Percentiles rank a stretch among this genome's conserved stretches.
Conservation (phyloP, 2,113 vertebrate species). For the Sebastes schlegelii region DNA sequence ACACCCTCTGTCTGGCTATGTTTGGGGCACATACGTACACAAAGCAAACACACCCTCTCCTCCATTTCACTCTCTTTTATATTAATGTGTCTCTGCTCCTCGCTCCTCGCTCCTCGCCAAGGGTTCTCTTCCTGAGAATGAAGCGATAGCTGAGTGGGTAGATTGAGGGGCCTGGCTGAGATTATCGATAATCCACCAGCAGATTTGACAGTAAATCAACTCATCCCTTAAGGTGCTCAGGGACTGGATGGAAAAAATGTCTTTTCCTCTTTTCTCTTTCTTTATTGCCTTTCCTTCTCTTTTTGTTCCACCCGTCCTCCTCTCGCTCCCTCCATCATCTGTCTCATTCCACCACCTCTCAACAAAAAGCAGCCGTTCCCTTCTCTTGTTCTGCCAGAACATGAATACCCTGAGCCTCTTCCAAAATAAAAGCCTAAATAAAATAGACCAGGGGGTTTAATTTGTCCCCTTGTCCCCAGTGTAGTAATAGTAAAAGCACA, state of each 20-base stretch:
- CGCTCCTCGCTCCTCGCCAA: background rate
- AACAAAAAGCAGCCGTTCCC: background rate
- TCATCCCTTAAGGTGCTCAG: slow-evolving; percentile 66
- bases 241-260: slow-evolving; percentile 65
- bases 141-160: slow-evolving; percentile 22
- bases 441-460: background rate
- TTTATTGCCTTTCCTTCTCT: slow-evolving; percentile 26
- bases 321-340: background rate
- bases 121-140: slow-evolving; percentile 41
- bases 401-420: slow-evolving; percentile 35
- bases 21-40: slow-evolving; percentile 42
- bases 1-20: slow-evolving; percentile 49
- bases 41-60: slow-evolving; percentile 59
- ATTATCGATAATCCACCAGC: slow-evolving; percentile 79
- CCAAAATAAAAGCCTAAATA: slow-evolving; percentile 35
- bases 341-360: slow-evolving; percentile 16
- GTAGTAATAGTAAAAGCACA: too few species aligned
- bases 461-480: too few species aligned
- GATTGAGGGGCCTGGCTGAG: slow-evolving; percentile 65
- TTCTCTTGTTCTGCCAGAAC: slow-evolving; percentile 21
- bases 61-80: slow-evolving; percentile 37
- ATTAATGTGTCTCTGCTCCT: slow-evolving; percentile 27
- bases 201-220: slow-evolving; percentile 79
- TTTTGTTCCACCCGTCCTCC: slow-evolving; percentile 25
- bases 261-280: slow-evolving; percentile 38